Base-by-base conservation (phyloP, 2,113 vertebrate genomes). In the Periophthalmus modestus region DNA sequence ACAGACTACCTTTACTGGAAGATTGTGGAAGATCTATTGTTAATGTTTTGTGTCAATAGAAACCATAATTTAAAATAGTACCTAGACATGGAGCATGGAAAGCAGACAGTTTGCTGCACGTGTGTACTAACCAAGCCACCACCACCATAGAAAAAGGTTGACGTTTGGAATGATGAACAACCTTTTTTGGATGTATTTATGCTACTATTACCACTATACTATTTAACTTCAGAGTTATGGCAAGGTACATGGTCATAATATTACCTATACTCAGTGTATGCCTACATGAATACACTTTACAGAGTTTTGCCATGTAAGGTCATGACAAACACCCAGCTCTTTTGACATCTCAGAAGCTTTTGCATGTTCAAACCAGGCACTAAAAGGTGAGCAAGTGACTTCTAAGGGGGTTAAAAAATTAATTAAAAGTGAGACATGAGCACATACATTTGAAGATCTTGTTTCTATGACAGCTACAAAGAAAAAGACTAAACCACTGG, bases 381-480 rank as follows among this genome's bases (percentile, higher is more conserved):
- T 43, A 13, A 59, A 24, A 28, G 11, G 57, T 5, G 21, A 3
- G 15, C 3, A 59, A 12, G 21, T 24, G 13, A 47, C 21, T 67
- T 67, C 43, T 47, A 16, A 14, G n/a, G n/a, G 24, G 28, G 28
- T 28, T 28, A 66, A 39, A 43, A 5, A 5, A 57, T 57, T 1
- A 19, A 39, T 63, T 16, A 11, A 66, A 67, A 67, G 39, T 14
- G 36, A 12, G 4, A 66, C 39, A 23, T 14, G 19, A 43, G 13
- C 34, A 39, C 21, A 4, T 13, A 46, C 18, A 16, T 47, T 67
- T 48, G 43, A 23, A 24, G 21, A 21, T 67, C 65, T 24, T 48
- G 65, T 47, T 48, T 47, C 43, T 48, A 5, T 67, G 65, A 67
- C 65, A 24, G 36, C 65, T 67, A 59, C 43, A 67, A n/a, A 5